A percentile compares a stretch with the other conserved stretches of the same genome.
Conservation (phyloP, 2,113 vertebrate genomes). For the Sphyrna mokarran region DNA sequence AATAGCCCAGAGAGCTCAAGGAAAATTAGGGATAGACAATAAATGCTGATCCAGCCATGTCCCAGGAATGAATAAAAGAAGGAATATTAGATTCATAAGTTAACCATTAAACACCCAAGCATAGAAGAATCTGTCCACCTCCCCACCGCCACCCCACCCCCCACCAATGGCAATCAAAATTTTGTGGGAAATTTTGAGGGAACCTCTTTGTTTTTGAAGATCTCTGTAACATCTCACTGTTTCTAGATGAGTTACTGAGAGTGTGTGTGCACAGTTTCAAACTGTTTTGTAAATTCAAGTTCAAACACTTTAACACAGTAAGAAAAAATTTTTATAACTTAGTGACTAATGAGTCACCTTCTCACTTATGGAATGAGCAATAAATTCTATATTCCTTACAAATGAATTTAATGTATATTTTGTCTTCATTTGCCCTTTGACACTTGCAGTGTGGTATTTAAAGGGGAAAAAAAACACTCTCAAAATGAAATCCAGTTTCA, state of each 20-base stretch:
- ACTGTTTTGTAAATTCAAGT: background rate
- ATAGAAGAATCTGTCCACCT: background rate
- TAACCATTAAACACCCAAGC: background rate
- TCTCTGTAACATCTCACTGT: background rate
- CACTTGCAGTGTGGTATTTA: background rate
- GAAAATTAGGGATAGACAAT: too few species aligned
- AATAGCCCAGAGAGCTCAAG: too few species aligned
- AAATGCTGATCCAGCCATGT: too few species aligned
- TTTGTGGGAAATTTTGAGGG: background rate
- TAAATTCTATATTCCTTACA: background rate
- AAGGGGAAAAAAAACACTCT: background rate
- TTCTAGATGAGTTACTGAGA: background rate
- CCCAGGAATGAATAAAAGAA: too few species aligned
- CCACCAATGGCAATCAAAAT: background rate
- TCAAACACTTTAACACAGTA: background rate
- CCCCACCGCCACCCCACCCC: fast-evolving
- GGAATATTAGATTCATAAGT: background rate
- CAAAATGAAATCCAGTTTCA: background rate
- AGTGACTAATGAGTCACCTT: background rate
- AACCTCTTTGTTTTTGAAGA: background rate
- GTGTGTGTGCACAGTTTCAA: background rate
- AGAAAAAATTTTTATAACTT: background rate
- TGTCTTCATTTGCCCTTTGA: background rate
- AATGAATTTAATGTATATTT: background rate
- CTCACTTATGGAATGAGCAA: background rate